These are phyloP conservation scores for Ceuthmochares aereus DNA, from an alignment of 2,113 vertebrate species.

Conservation along the genomic window DNA sequence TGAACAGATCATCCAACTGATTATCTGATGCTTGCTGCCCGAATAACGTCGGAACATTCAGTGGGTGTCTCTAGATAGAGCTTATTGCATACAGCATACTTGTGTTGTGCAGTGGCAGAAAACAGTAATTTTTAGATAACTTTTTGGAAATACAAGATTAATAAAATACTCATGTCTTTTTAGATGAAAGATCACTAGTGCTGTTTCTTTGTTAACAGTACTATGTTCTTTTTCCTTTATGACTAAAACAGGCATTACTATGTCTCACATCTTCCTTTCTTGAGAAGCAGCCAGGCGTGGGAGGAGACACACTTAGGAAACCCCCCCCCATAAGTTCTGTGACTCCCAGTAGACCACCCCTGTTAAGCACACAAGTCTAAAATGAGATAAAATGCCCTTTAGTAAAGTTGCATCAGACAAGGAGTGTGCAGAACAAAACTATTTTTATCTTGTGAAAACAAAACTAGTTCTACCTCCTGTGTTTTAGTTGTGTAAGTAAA, in stretches of 20 bases:
- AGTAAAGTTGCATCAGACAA: neutral
- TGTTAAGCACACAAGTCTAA: neutral
- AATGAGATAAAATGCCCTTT: neutral
- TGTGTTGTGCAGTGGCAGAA: neutral
- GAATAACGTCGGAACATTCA: neutral
- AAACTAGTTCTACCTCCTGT: neutral
- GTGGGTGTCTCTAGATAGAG: neutral
- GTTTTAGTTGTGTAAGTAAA: neutral
- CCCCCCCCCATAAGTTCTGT: neutral
- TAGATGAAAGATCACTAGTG: neutral
- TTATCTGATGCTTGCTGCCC: neutral
- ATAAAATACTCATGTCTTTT: neutral
- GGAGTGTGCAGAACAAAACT: neutral
- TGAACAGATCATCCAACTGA: neutral
- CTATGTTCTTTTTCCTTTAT: constrained; percentile 32
- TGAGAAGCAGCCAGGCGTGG: constrained; percentile 26
- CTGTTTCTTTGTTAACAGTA: neutral
- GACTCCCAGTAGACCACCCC: neutral
- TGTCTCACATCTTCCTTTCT: constrained; percentile 48
- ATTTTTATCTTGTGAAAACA: neutral
- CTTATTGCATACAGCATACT: neutral
- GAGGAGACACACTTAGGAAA: constrained; percentile 41
- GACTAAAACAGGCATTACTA: constrained; percentile 28
- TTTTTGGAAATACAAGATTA: neutral
- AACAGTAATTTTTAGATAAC: neutral